Base-by-base conservation (phyloP, 2,113 vertebrate genomes). In the Telmatochromis sp. region DNA sequence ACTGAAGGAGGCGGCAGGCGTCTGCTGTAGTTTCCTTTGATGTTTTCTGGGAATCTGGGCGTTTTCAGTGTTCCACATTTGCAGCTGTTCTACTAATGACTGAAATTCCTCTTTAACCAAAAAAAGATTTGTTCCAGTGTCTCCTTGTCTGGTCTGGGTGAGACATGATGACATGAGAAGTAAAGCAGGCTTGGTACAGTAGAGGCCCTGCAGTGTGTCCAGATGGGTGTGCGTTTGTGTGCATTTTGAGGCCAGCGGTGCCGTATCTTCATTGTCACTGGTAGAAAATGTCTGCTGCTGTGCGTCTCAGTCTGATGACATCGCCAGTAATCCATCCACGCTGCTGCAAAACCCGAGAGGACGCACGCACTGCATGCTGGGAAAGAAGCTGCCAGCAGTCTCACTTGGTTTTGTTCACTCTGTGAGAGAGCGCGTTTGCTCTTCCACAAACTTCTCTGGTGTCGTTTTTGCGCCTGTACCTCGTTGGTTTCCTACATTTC, bases 281-380 rank as follows among this genome's bases (percentile, higher is more conserved):
- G 65, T 65, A 83, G 82, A 87, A 87, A 89, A 82, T 82, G 87
- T 87, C 91, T 89, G 60, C 83, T 81, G 84, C 84, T 60, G 63
- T 54, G 42, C 6, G 68, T 82, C 79, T 89, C 68, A 7, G 88
- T 91, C 91, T 94, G 93, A 92, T 90, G 91, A 93, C 93, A 92
- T 92, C 86, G 79, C 81, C 21, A 15, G 91, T 90, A 91, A 92
- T 91, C 85, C 87, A 85, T 90, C 86, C 84, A 82, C 19, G 7
- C 54, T 82, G 14, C 60, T 40, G 86, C 84, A 87, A 80, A 82
- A 42, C 86, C 90, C 63, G 5, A 78, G 84, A 92, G 89, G 89
- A 80, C 40, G 3, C 82, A 13, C 9, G 57, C 86, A 75, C 3
- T 87, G 92, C 89, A 92, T 93, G 85, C 83, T 91, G 89, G 93